These are phyloP conservation scores for Drosophila melanosoma DNA, from an alignment of 2,888 invertebrate species.

Conservation along the genomic window DNA sequence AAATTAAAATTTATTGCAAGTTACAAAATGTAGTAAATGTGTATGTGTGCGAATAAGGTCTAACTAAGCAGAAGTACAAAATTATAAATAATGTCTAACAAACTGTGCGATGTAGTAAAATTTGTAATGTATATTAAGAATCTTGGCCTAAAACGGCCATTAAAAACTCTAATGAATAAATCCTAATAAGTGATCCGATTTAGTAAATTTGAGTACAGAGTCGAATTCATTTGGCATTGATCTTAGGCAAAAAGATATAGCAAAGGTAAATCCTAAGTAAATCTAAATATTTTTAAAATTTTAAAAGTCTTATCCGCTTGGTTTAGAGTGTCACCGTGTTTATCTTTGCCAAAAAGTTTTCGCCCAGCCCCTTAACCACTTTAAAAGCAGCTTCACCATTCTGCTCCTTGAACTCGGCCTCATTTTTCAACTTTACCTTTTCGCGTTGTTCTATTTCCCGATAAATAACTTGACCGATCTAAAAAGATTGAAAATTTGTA, in stretches of 20 bases:
- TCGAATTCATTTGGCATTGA: no score
- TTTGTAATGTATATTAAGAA: conserved; percentile 3
- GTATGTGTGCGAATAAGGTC: conserved; percentile 15
- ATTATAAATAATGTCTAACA: neutral
- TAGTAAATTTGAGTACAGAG: neutral
- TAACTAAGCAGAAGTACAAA: conserved; percentile 6
- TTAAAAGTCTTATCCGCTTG: neutral
- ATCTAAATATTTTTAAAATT: neutral
- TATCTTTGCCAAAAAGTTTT: conserved; percentile 74
- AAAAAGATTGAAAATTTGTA: conserved; percentile 3
- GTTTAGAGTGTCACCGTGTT: conserved; percentile 55
- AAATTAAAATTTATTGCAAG: conserved; percentile 77
- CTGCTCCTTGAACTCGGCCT: conserved; percentile 72
- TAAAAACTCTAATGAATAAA: neutral
- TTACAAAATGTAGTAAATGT: conserved; percentile 35
- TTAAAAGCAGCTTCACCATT: conserved; percentile 82
- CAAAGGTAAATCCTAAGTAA: neutral
- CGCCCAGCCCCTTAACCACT: conserved; percentile 79
- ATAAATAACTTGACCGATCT: conserved; percentile 85
- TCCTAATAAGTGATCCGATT: neutral
- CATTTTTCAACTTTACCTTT: conserved; percentile 69
- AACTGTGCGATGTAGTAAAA: neutral
- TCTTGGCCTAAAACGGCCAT: neutral
- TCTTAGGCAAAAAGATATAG: neutral
- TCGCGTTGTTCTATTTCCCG: conserved; percentile 77